These are phyloP conservation scores for Auanema freiburgensis DNA, from an alignment of 2,888 invertebrate genomes.

Conservation along the genomic window DNA sequence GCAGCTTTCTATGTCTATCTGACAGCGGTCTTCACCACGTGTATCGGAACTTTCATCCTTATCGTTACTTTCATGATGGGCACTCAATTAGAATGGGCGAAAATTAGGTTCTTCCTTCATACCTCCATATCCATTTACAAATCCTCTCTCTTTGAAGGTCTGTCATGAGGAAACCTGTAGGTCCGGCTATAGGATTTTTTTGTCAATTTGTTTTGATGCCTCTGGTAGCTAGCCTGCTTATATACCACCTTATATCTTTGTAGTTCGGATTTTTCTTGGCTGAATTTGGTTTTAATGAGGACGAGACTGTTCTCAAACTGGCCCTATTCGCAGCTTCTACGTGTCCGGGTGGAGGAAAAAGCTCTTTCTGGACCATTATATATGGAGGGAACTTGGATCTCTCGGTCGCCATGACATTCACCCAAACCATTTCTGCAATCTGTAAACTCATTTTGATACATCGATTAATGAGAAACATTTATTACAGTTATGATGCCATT, in stretches of 20 bases:
- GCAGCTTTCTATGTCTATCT: constrained; percentile 24
- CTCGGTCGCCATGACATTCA: constrained; percentile 88
- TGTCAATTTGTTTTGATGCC: constrained; percentile 69
- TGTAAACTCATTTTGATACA: constrained; percentile 68
- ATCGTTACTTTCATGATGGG: constrained; percentile 68
- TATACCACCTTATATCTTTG: neutral
- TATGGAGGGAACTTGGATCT: constrained; percentile 87
- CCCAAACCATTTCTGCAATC: constrained; percentile 83
- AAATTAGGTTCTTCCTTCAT: constrained; percentile 12
- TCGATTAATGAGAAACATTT: neutral
- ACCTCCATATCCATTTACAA: neutral
- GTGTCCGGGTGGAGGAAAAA: constrained; percentile 77
- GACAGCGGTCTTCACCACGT: constrained; percentile 59
- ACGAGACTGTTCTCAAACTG: constrained; percentile 26
- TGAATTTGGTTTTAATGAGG: constrained; percentile 20
- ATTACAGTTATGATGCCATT: constrained; percentile 79
- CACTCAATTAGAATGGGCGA: constrained; percentile 65
- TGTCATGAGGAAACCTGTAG: constrained; percentile 66
- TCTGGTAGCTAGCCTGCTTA: constrained; percentile 59
- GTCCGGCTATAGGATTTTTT: constrained; percentile 66
- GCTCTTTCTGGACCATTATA: constrained; percentile 90
- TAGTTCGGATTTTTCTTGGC: constrained; percentile 27
- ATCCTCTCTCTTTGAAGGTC: constrained; percentile 3
- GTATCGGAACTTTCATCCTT: constrained; percentile 64
- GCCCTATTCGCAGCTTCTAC: constrained; percentile 66